A percentile compares a stretch with the other conserved stretches of the same genome.
These are phyloP conservation scores for Oscheius sp. DNA, from an alignment of 2,888 invertebrate species.

Conservation along the genomic window DNA sequence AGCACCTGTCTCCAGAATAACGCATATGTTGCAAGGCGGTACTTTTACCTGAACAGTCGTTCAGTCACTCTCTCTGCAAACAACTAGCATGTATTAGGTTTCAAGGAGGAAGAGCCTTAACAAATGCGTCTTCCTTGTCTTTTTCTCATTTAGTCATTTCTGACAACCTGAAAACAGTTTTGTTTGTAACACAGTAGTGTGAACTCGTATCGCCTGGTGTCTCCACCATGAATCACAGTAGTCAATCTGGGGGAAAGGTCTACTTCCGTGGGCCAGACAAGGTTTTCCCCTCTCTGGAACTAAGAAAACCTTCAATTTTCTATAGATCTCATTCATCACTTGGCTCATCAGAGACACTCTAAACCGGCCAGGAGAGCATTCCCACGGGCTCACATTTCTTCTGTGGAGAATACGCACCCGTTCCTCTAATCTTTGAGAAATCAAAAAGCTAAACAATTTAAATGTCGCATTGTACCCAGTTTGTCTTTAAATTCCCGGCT, in stretches of 20 bases:
- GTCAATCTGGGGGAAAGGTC: not conserved
- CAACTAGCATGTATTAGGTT: not conserved
- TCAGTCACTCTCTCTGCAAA: too few relatives aligned
- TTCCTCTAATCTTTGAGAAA: too few relatives aligned
- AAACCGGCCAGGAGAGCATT: constrained; percentile 12
- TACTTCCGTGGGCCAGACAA: not conserved
- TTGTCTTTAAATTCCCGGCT: too few relatives aligned
- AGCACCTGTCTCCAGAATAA: too few relatives aligned
- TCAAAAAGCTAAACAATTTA: too few relatives aligned
- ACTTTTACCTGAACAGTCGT: too few relatives aligned
- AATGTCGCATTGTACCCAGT: too few relatives aligned
- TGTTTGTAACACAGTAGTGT: not conserved
- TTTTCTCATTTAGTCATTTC: not conserved
- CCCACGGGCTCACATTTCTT: constrained; percentile 35
- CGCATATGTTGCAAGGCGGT: too few relatives aligned
- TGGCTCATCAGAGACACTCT: not conserved
- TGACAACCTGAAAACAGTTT: not conserved
- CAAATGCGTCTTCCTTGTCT: not conserved
- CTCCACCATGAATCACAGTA: too few relatives aligned
- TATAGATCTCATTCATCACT: constrained; percentile 15
- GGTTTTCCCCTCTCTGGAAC: not conserved
- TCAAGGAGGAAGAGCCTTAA: not conserved
- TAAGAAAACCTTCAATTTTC: constrained; percentile 1
- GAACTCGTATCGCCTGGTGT: not conserved
- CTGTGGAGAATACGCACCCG: too few relatives aligned